phyloP scores from a whole-genome alignment of 2,797 vertebrate species.

The Epinephelus awoara region DNA sequence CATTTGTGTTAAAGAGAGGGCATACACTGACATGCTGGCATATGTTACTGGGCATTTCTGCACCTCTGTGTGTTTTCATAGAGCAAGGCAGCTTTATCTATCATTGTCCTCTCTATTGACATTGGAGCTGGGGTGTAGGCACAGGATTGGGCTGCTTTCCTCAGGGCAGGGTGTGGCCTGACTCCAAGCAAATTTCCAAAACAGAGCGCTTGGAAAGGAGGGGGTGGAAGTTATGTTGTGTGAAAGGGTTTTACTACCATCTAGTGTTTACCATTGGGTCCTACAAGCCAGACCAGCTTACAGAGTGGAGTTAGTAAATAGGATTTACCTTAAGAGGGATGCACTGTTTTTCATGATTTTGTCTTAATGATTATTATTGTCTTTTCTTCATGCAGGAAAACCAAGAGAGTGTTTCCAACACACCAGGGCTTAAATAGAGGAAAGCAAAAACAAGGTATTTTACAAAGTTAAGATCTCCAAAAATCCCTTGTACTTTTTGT shows the following conservation, averaged over 20 bases:
- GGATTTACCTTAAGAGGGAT: not conserved
- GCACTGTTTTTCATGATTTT: slow-evolving; percentile 12
- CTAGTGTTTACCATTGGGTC: slow-evolving; percentile 75
- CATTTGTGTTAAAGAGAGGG: slow-evolving; percentile 1
- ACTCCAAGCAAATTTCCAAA: slow-evolving; percentile 72
- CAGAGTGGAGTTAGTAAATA: not conserved
- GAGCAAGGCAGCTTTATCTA: slow-evolving; percentile 47
- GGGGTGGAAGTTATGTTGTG: slow-evolving; percentile 2
- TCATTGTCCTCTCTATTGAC: slow-evolving; percentile 68
- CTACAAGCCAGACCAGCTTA: slow-evolving; percentile 17
- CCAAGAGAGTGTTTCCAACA: slow-evolving; percentile 60
- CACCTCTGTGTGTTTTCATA: slow-evolving; percentile 34
- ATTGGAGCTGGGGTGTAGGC: slow-evolving; percentile 53
- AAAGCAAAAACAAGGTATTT: slow-evolving; percentile 77
- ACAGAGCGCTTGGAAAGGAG: slow-evolving; percentile 41
- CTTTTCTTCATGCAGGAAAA: slow-evolving; percentile 72
- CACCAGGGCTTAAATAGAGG: slow-evolving; percentile 59
- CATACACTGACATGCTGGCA: not conserved
- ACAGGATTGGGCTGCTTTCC: slow-evolving; percentile 55
- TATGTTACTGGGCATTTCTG: slow-evolving; percentile 36
- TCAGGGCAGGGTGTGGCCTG: slow-evolving; percentile 73
- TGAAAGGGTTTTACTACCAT: slow-evolving; percentile 69
- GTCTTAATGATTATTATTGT: slow-evolving; percentile 14
- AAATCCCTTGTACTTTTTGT: not conserved
- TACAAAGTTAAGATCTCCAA: slow-evolving; percentile 3